Conservation (phyloP, 2,113 vertebrate species). For the Hymenochirus boettgeri region DNA sequence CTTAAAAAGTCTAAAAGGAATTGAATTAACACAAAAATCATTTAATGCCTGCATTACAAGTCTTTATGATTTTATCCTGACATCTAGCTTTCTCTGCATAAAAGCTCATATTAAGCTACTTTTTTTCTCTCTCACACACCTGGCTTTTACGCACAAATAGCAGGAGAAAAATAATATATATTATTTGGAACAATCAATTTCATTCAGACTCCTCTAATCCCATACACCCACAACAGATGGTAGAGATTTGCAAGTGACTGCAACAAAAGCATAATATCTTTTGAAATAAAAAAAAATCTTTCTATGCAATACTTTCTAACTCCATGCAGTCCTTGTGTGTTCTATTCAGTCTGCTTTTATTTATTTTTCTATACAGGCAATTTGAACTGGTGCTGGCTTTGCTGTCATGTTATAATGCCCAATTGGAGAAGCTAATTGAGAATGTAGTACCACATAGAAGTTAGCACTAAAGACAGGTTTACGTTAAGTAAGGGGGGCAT, state of each 20-base stretch:
- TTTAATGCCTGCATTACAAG: neutral
- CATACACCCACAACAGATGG: conserved; percentile 35
- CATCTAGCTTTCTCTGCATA: neutral
- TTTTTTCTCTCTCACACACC: conserved; percentile 22
- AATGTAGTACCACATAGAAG: conserved; percentile 26
- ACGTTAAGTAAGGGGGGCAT: conserved; percentile 29
- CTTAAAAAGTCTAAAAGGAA: too few species aligned
- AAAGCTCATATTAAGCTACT: neutral
- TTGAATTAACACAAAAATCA: too few species aligned
- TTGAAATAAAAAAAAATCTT: conserved; percentile 23
- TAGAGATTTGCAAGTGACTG: conserved; percentile 24
- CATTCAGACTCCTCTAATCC: conserved; percentile 21
- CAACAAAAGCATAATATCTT: conserved; percentile 25
- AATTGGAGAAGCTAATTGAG: conserved; percentile 9
- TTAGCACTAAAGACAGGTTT: conserved; percentile 33
- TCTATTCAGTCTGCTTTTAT: conserved; percentile 19
- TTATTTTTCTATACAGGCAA: conserved; percentile 1
- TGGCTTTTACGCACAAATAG: conserved; percentile 28
- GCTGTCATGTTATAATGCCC: conserved; percentile 14
- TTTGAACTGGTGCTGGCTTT: conserved; percentile 10
- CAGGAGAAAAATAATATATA: conserved; percentile 30
- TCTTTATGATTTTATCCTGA: neutral
- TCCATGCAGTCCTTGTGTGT: neutral
- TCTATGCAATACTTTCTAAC: neutral
- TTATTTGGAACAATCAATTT: conserved; percentile 34